These are phyloP conservation scores for Ptilorrhoa leucosticta DNA, from an alignment of 2,113 vertebrate genomes.

Conservation along the genomic window DNA sequence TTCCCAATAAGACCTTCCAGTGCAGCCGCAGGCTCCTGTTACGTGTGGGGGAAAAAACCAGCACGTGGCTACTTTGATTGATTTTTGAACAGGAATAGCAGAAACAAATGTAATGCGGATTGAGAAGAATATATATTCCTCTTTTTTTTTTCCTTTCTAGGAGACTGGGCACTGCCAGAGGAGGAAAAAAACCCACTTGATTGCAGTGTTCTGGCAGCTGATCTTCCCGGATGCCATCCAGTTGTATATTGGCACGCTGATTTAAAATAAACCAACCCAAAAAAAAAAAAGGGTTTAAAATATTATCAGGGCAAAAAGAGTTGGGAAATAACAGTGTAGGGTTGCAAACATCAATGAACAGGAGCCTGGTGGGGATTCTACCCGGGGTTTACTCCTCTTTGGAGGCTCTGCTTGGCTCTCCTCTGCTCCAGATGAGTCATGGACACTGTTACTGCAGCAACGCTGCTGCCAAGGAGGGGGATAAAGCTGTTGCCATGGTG, in stretches of 20 bases:
- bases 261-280: not conserved
- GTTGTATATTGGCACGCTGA: not conserved
- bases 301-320: not conserved
- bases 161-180: not conserved
- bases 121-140: not conserved
- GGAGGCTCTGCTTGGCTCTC: not conserved
- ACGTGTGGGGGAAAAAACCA: not conserved
- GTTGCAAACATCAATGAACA: not conserved
- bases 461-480: conserved; percentile 54
- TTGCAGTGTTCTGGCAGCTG: not conserved
- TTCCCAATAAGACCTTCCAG: not conserved
- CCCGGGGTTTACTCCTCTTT: not conserved
- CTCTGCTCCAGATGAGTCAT: conserved; percentile 49
- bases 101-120: not conserved
- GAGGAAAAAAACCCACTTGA: not conserved
- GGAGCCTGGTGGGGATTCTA: conserved; percentile 2
- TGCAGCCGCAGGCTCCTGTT: not conserved
- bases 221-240: not conserved
- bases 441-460: conserved; percentile 65
- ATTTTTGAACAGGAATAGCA: not conserved
- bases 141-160: not conserved
- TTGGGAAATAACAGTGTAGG: not conserved
- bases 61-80: not conserved
- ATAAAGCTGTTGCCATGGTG: conserved; percentile 65
- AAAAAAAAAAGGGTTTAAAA: not conserved